phyloP scores from a whole-genome alignment of 2,797 vertebrate species.

The Pseudocheirus occidentalis region DNA sequence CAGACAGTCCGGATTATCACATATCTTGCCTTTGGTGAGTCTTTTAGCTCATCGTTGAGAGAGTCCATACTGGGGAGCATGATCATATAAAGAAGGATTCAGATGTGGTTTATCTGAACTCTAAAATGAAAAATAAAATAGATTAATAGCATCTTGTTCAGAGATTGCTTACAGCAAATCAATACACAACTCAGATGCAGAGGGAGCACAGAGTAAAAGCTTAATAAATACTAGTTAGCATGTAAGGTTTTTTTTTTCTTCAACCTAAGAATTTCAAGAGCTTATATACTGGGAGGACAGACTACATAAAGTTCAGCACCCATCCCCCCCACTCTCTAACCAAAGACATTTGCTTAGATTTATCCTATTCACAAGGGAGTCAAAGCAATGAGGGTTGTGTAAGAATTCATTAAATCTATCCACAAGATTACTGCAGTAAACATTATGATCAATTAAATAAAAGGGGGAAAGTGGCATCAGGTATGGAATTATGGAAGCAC shows the following conservation, averaged over 20 bases:
- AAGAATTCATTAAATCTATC: neutral
- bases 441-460: neutral
- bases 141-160: neutral
- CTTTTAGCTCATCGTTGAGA: neutral
- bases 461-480: neutral
- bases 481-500: neutral
- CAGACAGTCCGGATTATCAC: neutral
- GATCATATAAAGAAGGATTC: neutral
- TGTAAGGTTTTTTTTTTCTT: neutral
- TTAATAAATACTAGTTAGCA: neutral
- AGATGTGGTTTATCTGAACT: neutral
- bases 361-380: neutral
- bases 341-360: neutral
- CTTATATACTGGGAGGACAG: neutral
- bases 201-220: neutral
- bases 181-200: neutral
- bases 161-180: neutral
- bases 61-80: neutral
- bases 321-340: neutral
- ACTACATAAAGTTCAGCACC: neutral
- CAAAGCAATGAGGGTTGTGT: neutral
- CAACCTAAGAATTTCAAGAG: neutral
- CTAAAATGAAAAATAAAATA: neutral
- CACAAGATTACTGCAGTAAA: neutral
- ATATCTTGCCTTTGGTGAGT: neutral